Evolutionary conservation across 2,113 vertebrate species (phyloP).

Genomic region (Pseudorectes ferrugineus): DNA sequence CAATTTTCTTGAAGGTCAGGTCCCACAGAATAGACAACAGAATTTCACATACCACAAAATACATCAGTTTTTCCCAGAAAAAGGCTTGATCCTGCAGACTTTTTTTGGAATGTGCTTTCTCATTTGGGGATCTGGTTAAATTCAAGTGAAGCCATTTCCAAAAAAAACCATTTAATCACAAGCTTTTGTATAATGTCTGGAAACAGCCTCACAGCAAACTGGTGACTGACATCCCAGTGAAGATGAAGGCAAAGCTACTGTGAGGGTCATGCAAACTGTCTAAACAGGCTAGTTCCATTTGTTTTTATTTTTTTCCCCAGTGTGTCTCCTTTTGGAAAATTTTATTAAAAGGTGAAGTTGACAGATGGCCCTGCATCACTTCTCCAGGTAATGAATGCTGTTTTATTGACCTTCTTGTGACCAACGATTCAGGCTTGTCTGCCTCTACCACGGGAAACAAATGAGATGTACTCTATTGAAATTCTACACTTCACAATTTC

Average conservation of each 20-base stretch:
- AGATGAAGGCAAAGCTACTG: neutral
- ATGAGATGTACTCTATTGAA: constrained; percentile 1
- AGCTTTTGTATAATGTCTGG: neutral
- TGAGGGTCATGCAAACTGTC: neutral
- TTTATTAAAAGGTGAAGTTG: constrained; percentile 33
- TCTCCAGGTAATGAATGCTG: neutral
- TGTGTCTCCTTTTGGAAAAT: neutral
- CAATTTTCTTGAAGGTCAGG: neutral
- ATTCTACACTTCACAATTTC: neutral
- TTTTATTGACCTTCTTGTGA: constrained; percentile 36
- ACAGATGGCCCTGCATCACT: constrained; percentile 1
- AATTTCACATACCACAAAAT: neutral
- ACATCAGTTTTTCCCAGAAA: neutral
- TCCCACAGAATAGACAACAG: neutral
- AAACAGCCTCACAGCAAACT: neutral
- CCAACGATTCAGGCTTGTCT: neutral
- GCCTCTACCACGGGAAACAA: neutral
- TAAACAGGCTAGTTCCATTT: neutral
- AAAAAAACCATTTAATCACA: neutral
- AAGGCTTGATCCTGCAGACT: neutral
- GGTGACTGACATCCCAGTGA: neutral
- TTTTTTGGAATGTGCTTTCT: neutral
- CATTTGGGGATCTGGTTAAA: neutral
- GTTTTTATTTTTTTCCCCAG: neutral
- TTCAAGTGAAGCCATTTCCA: neutral